Conservation (phyloP, 92 coral and sea anemone genomes). For the Parazoanthus darwini region DNA sequence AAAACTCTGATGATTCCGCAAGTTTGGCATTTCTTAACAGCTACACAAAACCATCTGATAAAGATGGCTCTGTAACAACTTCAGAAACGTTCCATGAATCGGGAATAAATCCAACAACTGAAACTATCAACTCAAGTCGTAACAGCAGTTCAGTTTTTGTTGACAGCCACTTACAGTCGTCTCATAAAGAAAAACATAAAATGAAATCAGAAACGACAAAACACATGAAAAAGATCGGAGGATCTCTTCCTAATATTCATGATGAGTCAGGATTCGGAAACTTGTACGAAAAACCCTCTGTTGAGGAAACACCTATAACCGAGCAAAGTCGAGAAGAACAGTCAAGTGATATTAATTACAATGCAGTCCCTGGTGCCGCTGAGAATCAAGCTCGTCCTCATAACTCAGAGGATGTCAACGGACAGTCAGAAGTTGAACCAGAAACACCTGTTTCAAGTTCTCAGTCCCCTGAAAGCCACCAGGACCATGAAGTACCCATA, state of each 20-base stretch:
- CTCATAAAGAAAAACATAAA: constrained; percentile 4
- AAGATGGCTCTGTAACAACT: neutral
- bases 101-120: neutral
- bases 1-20: neutral
- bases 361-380: constrained; percentile 22
- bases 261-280: neutral
- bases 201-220: neutral
- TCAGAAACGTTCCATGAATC: neutral
- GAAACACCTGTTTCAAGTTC: neutral
- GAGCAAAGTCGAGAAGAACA: neutral
- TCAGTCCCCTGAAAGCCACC: neutral
- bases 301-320: constrained; percentile 30
- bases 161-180: neutral
- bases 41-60: neutral
- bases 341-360: neutral
- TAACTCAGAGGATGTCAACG: neutral
- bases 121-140: neutral
- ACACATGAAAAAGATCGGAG: neutral
- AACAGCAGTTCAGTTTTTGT: neutral
- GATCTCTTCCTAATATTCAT: neutral
- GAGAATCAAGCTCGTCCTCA: neutral
- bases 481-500: neutral
- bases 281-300: constrained; percentile 27
- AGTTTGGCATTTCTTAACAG: constrained; percentile 2
- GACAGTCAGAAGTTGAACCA: neutral